These are phyloP conservation scores for Ormyrus nitidulus DNA, from an alignment of 2,888 invertebrate genomes.

Conservation along the genomic window DNA sequence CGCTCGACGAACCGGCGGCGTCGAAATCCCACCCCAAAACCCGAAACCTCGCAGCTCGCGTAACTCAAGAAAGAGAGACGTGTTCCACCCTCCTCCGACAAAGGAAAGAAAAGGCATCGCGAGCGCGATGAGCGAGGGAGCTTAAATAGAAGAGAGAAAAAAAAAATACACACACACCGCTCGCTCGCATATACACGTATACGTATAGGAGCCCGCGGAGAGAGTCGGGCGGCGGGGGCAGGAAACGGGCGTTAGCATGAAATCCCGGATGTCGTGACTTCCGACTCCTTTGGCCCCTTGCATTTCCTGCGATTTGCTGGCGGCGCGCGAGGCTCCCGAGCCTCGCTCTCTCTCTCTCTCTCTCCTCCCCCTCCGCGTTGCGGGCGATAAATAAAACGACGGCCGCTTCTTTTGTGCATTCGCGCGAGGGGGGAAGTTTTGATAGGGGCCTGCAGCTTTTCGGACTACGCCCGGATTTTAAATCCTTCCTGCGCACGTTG, in stretches of 20 bases:
- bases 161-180: neutral
- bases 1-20: no score
- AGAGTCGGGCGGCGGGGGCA: neutral
- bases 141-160: no score
- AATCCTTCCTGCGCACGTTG: no score
- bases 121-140: no score
- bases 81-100: no score
- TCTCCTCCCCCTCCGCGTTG: neutral
- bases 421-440: no score
- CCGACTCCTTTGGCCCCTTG: constrained; percentile 64
- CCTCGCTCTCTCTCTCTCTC: neutral
- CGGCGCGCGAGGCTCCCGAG: neutral
- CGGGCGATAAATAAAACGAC: constrained; percentile 36
- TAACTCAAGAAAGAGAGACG: no score
- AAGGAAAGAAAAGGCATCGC: no score
- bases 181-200: neutral
- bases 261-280: constrained; percentile 70
- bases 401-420: neutral
- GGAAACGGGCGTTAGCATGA: constrained; percentile 50
- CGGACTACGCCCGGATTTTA: no score
- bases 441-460: no score
- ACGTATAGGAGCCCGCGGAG: neutral
- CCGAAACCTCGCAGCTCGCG: no score
- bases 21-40: no score
- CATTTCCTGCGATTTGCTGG: constrained; percentile 38